Evolutionary conservation across 2,797 vertebrate species (phyloP).

Genomic region (Buceros bicornis): DNA sequence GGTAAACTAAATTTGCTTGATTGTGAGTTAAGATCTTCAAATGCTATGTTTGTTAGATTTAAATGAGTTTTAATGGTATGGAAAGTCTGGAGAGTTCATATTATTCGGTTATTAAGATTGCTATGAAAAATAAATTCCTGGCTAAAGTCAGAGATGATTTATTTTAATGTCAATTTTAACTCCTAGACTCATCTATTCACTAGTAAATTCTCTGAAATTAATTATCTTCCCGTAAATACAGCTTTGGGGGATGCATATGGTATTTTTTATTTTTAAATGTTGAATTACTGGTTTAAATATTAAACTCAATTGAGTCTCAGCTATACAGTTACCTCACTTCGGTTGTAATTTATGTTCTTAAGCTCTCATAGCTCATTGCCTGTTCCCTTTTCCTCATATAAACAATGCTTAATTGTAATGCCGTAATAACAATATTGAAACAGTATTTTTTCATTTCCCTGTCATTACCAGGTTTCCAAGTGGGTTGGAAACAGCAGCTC

Average conservation of each 20-base stretch:
- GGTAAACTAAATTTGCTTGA: not conserved
- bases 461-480: conserved; percentile 78
- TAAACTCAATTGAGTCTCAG: not conserved
- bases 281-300: conserved; percentile 31
- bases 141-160: not conserved
- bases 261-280: conserved; percentile 12
- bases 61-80: not conserved
- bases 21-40: not conserved
- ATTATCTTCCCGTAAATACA: conserved; percentile 6
- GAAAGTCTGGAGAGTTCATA: not conserved
- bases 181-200: not conserved
- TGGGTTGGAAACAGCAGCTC: conserved; percentile 81
- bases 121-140: not conserved
- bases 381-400: not conserved
- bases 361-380: not conserved
- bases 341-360: not conserved
- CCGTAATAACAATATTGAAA: not conserved
- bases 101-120: not conserved
- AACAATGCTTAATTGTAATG: not conserved
- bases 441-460: not conserved
- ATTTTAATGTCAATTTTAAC: conserved; percentile 16
- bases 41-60: not conserved
- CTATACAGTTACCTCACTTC: not conserved
- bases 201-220: conserved; percentile 1
- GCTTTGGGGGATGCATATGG: not conserved